Percentiles rank a stretch among this genome's conserved stretches.
Conservation (phyloP, 1,140 invertebrate species). For the Eumeta japonica region DNA sequence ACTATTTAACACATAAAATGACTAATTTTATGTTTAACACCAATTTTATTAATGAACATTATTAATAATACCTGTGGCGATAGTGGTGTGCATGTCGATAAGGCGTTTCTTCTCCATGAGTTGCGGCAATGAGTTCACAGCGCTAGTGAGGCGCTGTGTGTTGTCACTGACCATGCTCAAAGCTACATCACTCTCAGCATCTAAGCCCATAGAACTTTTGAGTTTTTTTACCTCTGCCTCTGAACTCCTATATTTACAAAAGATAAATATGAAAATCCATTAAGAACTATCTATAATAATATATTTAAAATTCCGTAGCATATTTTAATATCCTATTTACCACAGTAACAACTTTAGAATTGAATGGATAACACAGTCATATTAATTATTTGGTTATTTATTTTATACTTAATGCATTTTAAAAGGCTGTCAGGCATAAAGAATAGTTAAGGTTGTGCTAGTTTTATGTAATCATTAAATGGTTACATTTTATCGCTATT, state of each 20-base stretch:
- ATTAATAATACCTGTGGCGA: slow-evolving; percentile 85
- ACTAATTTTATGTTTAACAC: too few species aligned
- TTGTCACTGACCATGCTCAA: slow-evolving; percentile 88
- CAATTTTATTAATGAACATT: too few species aligned
- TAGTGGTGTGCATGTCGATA: slow-evolving; percentile 98
- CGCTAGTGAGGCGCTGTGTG: slow-evolving; percentile 89
- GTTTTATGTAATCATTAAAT: not conserved
- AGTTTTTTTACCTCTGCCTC: slow-evolving; percentile 96
- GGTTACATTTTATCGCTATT: too few species aligned
- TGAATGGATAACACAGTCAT: too few species aligned
- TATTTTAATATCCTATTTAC: too few species aligned
- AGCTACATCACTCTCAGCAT: slow-evolving; percentile 73
- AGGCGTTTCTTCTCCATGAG: slow-evolving; percentile 94
- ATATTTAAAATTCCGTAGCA: too few species aligned
- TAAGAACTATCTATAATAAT: too few species aligned
- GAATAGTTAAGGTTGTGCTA: not conserved
- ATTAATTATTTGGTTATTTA: too few species aligned
- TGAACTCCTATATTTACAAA: slow-evolving; percentile 60
- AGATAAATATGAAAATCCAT: too few species aligned
- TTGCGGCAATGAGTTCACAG: slow-evolving; percentile 94
- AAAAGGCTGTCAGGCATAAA: not conserved
- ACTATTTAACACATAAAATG: too few species aligned
- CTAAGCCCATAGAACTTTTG: slow-evolving; percentile 88
- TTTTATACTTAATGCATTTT: slow-evolving; percentile 3
- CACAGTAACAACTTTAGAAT: too few species aligned